Percentiles rank a stretch among this genome's conserved stretches.
These are phyloP conservation scores for Scaptomyza flava DNA, from an alignment of 2,888 invertebrate species.

Conservation along the genomic window DNA sequence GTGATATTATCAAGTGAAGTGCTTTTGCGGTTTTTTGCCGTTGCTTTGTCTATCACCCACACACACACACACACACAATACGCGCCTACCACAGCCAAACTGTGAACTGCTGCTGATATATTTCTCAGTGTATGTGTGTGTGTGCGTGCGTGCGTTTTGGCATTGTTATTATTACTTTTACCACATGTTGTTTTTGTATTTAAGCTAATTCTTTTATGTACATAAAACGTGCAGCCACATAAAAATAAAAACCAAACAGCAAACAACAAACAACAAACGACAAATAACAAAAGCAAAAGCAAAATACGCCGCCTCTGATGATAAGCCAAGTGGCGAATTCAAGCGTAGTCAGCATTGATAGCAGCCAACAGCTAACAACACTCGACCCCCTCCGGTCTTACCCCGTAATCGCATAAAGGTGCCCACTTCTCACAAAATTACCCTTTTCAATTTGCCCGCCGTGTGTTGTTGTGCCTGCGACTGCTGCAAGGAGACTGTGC, in stretches of 20 bases:
- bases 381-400: background rate
- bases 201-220: constrained; percentile 78
- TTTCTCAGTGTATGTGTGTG: constrained; percentile 27
- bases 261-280: constrained; percentile 58
- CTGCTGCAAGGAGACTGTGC: constrained; percentile 13
- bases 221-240: constrained; percentile 77
- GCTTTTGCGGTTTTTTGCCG: constrained; percentile 69
- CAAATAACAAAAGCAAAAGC: constrained; percentile 57
- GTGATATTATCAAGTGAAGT: constrained; percentile 78
- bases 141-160: constrained; percentile 64
- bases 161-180: constrained; percentile 78
- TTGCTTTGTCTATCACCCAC: constrained; percentile 64
- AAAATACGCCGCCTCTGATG: constrained; percentile 46
- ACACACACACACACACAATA: background rate
- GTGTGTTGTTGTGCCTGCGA: constrained; percentile 5
- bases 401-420: constrained; percentile 61
- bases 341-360: constrained; percentile 79
- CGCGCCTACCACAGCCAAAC: background rate
- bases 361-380: constrained; percentile 25
- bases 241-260: constrained; percentile 74
- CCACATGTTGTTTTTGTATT: constrained; percentile 80
- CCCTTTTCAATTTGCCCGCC: constrained; percentile 79
- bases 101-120: constrained; percentile 34
- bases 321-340: constrained; percentile 79
- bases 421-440: constrained; percentile 81